Evolutionary conservation across 1,140 invertebrate species (phyloP).

Genomic region (Lepidurus couesii): DNA sequence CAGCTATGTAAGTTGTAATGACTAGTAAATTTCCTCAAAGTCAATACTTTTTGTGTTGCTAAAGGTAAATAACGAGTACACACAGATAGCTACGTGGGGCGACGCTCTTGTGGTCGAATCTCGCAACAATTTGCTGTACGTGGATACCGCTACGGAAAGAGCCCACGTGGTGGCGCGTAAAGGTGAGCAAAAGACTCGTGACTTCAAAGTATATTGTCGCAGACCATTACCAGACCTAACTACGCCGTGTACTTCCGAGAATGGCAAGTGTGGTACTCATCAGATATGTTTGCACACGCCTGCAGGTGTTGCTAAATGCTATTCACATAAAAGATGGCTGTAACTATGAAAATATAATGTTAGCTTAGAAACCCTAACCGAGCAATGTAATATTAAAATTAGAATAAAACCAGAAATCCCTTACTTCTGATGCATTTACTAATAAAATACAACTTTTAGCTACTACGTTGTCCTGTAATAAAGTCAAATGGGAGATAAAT

Average conservation of each 20-base stretch:
- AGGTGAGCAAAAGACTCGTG: neutral
- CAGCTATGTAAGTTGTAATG: neutral
- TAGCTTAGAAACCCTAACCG: too few species aligned
- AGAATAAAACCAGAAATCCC: too few species aligned
- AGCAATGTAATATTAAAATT: too few species aligned
- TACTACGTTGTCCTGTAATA: too few species aligned
- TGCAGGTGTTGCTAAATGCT: neutral
- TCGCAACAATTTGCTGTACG: neutral
- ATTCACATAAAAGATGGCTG: neutral
- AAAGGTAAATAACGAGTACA: neutral
- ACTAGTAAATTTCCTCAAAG: neutral
- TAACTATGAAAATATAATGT: too few species aligned
- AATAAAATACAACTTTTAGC: too few species aligned
- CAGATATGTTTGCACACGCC: conserved; percentile 1
- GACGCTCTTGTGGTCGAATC: neutral
- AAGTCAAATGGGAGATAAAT: too few species aligned
- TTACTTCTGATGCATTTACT: too few species aligned
- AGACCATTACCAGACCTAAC: neutral
- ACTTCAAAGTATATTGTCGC: neutral
- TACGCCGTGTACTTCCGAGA: neutral
- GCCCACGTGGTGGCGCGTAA: neutral
- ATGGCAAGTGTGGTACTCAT: neutral
- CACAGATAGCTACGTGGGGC: neutral
- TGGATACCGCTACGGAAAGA: neutral
- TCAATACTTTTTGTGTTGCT: neutral